These are phyloP conservation scores for Taxidea taxus DNA, from an alignment of 2,113 vertebrate genomes.

Conservation along the genomic window DNA sequence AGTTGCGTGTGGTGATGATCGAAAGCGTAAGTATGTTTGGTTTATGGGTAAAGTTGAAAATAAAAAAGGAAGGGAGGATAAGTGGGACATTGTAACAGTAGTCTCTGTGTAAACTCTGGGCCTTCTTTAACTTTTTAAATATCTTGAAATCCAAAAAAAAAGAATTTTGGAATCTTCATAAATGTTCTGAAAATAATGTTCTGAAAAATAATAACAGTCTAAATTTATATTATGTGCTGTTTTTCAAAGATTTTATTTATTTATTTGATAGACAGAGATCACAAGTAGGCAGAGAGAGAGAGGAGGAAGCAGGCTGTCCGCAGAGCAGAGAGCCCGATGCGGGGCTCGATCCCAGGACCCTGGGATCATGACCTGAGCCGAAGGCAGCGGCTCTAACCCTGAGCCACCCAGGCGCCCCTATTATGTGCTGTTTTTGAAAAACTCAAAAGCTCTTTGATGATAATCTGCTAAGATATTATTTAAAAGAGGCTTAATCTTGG, in stretches of 20 bases:
- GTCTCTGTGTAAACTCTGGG: not conserved
- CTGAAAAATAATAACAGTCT: not conserved
- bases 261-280: no score
- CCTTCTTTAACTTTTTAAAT: not conserved
- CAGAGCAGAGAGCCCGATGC: no score
- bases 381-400: no score
- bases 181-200: not conserved
- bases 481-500: not conserved
- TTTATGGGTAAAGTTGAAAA: not conserved
- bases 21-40: conserved; percentile 72
- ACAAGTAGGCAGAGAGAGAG: no score
- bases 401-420: no score
- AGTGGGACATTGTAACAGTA: fast-evolving
- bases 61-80: not conserved
- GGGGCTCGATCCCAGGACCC: no score
- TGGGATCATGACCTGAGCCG: no score
- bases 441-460: not conserved
- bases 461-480: not conserved
- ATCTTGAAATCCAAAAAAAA: not conserved
- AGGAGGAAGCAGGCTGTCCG: no score
- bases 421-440: not conserved
- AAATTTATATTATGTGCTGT: not conserved
- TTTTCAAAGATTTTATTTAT: no score
- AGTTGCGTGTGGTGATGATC: conserved; percentile 90
- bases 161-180: not conserved